Percentiles rank a stretch among this genome's conserved stretches.
These are phyloP conservation scores for Channa argus DNA, from an alignment of 2,113 vertebrate species.

Conservation along the genomic window DNA sequence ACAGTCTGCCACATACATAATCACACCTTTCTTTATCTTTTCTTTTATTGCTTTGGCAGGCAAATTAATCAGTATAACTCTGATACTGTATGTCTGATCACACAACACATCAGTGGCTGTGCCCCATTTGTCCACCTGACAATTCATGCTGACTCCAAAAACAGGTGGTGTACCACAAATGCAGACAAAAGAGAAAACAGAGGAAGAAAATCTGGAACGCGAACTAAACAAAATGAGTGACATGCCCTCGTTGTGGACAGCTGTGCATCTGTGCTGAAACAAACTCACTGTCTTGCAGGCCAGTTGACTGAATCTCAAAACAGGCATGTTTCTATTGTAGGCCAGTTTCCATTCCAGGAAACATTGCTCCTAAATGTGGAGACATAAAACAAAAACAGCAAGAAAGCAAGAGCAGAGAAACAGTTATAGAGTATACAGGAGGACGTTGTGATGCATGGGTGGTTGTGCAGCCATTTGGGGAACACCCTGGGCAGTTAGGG, in stretches of 20 bases:
- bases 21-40: conserved; percentile 35
- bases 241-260: conserved; percentile 49
- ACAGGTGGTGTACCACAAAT: conserved; percentile 69
- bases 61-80: conserved; percentile 19
- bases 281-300: conserved; percentile 10
- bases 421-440: conserved; percentile 26
- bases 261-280: conserved; percentile 32
- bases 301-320: conserved; percentile 50
- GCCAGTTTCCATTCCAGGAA: conserved; percentile 46
- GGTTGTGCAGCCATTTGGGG: conserved; percentile 48
- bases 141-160: conserved; percentile 54
- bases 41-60: conserved; percentile 20
- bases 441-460: conserved; percentile 39
- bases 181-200: conserved; percentile 41
- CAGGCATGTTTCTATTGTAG: conserved; percentile 25
- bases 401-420: conserved; percentile 28
- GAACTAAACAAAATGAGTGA: conserved; percentile 22
- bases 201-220: conserved; percentile 60
- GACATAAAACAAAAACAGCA: conserved; percentile 48
- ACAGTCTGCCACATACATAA: conserved; percentile 6
- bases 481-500: conserved; percentile 34
- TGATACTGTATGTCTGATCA: conserved; percentile 33
- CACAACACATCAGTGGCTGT: conserved; percentile 31
- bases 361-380: conserved; percentile 45
- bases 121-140: conserved; percentile 52